Evolutionary conservation across 2,888 invertebrate genomes (phyloP).

Genomic region (Penaeus monodon): DNA sequence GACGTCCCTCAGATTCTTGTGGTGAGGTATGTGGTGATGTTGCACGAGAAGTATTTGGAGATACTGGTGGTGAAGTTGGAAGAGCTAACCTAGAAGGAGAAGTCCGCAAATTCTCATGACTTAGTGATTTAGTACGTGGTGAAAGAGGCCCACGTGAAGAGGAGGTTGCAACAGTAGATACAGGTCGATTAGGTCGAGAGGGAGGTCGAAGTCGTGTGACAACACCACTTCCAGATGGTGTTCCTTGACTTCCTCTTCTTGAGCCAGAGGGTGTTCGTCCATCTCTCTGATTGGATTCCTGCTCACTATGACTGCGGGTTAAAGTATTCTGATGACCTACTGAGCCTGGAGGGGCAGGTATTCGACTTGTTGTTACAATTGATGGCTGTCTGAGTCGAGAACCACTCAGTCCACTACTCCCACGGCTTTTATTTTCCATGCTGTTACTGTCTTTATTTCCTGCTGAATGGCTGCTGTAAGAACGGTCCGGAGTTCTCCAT

Average conservation of each 20-base stretch:
- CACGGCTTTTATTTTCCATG: conserved; percentile 33
- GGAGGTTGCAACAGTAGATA: conserved; percentile 52
- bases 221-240: conserved; percentile 24
- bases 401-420: conserved; percentile 4
- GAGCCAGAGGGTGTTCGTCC: conserved; percentile 11
- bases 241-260: conserved; percentile 38
- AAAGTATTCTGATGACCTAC: conserved; percentile 29
- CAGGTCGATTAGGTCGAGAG: conserved; percentile 50
- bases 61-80: conserved; percentile 47
- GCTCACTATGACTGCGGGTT: conserved; percentile 18
- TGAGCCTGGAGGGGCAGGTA: conserved; percentile 48
- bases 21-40: conserved; percentile 52
- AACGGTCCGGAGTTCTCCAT: conserved; percentile 31
- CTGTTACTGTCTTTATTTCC: conserved; percentile 7
- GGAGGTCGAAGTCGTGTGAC: conserved; percentile 49
- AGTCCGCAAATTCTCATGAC: conserved; percentile 63
- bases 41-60: conserved; percentile 57
- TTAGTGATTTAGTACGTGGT: conserved; percentile 60
- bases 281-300: conserved; percentile 15
- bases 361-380: conserved; percentile 38
- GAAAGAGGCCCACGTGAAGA: conserved; percentile 34
- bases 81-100: conserved; percentile 55
- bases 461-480: conserved; percentile 20
- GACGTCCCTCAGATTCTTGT: conserved; percentile 47
- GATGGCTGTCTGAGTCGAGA: conserved; percentile 52